These are phyloP conservation scores for Tachina fera DNA, from an alignment of 2,888 invertebrate species.

Conservation along the genomic window DNA sequence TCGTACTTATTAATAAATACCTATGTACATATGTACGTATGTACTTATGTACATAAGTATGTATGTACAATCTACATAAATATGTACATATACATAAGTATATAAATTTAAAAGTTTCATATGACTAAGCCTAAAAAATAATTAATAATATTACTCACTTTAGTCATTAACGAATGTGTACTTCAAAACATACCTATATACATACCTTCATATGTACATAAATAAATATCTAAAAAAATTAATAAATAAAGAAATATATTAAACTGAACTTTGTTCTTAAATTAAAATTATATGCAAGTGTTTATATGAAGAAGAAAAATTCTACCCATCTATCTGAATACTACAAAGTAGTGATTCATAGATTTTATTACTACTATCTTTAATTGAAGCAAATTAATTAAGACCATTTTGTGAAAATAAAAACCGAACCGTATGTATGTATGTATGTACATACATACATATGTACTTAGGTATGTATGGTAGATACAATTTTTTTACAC, in stretches of 20 bases:
- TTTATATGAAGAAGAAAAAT: slow-evolving; percentile 13
- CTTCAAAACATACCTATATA: too few relatives aligned
- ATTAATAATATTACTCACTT: slow-evolving; percentile 64
- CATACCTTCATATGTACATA: too few relatives aligned
- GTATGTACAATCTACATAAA: too few relatives aligned
- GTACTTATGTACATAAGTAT: too few relatives aligned
- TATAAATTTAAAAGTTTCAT: slow-evolving; percentile 48
- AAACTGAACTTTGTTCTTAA: slow-evolving; percentile 68
- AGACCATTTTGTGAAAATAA: slow-evolving; percentile 58
- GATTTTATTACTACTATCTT: slow-evolving; percentile 64
- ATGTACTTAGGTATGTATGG: too few relatives aligned
- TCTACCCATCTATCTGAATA: slow-evolving; percentile 33
- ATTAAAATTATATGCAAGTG: slow-evolving; percentile 2
- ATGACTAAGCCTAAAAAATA: slow-evolving; percentile 62
- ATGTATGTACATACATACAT: too few relatives aligned
- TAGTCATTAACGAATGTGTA: slow-evolving; percentile 16
- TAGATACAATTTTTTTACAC: neutral
- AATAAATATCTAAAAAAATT: too few relatives aligned
- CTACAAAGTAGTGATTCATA: slow-evolving; percentile 67
- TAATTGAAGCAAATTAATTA: slow-evolving; percentile 72
- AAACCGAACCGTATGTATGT: slow-evolving; percentile 23
- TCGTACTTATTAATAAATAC: too few relatives aligned
- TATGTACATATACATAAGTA: too few relatives aligned
- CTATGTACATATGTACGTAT: too few relatives aligned
- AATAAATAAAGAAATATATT: too few relatives aligned